Percentiles rank a stretch among this genome's conserved stretches.
Evolutionary conservation across 2,113 vertebrate species (phyloP).

Genomic region (Eclectus roratus): DNA sequence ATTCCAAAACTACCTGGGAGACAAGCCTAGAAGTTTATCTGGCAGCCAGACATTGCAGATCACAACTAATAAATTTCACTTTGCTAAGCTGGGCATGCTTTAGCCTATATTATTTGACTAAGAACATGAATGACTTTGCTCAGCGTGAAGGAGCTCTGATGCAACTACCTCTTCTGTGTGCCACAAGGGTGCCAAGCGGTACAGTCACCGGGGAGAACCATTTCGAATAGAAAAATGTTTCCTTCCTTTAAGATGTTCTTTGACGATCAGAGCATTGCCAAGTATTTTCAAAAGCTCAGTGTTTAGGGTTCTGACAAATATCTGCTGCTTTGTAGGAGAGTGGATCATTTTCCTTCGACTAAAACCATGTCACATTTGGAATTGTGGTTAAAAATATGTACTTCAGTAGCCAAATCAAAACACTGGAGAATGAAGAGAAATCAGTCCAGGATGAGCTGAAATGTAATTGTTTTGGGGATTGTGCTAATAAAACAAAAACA

Average conservation of each 20-base stretch:
- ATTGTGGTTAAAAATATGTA: neutral
- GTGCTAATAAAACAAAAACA: neutral
- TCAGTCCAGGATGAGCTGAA: slow-evolving; percentile 14
- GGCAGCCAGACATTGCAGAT: neutral
- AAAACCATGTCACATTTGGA: neutral
- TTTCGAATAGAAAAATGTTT: neutral
- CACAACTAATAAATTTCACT: slow-evolving; percentile 53
- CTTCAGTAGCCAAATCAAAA: slow-evolving; percentile 40
- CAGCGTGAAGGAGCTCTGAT: neutral
- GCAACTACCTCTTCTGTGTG: neutral
- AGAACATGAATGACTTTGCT: neutral
- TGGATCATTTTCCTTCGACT: neutral
- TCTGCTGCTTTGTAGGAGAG: neutral
- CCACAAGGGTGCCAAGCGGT: neutral
- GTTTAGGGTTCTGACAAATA: neutral
- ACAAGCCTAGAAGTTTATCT: neutral
- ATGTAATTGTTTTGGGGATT: neutral
- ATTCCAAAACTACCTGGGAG: slow-evolving; percentile 10
- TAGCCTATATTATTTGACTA: neutral
- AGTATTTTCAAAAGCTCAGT: neutral
- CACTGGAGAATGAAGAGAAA: neutral
- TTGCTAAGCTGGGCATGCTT: neutral
- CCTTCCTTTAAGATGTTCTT: neutral
- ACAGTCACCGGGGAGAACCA: neutral
- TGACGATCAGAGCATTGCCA: neutral